A percentile compares a stretch with the other conserved stretches of the same genome.
Evolutionary conservation across 2,888 invertebrate species (phyloP).

Genomic region (Cantharis nigra): DNA sequence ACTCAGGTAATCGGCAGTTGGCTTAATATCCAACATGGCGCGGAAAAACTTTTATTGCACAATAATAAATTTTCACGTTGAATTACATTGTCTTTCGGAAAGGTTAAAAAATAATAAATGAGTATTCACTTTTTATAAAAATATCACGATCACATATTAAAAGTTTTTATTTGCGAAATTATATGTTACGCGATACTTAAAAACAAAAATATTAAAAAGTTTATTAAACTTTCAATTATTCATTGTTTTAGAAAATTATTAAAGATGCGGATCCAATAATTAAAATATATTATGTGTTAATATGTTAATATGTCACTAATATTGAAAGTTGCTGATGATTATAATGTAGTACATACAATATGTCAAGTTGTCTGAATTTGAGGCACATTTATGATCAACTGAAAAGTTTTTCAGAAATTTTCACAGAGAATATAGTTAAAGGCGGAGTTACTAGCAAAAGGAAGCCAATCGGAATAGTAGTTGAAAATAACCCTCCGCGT

Average conservation of each 20-base stretch:
- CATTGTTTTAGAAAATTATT: not conserved
- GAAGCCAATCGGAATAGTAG: constrained; percentile 49
- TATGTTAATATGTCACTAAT: constrained; percentile 20
- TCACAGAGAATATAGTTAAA: constrained; percentile 41
- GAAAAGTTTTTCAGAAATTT: constrained; percentile 49
- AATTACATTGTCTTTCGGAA: constrained; percentile 21
- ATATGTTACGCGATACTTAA: not conserved
- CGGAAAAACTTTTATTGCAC: constrained; percentile 13
- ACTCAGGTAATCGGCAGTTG: constrained; percentile 88
- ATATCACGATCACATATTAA: not conserved
- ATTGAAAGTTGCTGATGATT: constrained; percentile 14
- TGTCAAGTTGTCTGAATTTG: constrained; percentile 46
- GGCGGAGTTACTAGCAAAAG: constrained; percentile 45
- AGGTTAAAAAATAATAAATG: not conserved
- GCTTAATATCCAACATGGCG: constrained; percentile 88
- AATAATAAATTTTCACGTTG: constrained; percentile 13
- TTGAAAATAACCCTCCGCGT: constrained; percentile 46
- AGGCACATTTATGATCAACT: constrained; percentile 54
- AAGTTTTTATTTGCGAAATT: not conserved
- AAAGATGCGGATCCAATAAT: too few relatives aligned
- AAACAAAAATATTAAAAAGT: not conserved
- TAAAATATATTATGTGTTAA: not conserved
- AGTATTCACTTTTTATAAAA: not conserved
- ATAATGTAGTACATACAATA: constrained; percentile 36
- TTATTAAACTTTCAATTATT: too few relatives aligned